phyloP scores from a whole-genome alignment of 2,113 vertebrate genomes.

The Lepisosteus osseus region DNA sequence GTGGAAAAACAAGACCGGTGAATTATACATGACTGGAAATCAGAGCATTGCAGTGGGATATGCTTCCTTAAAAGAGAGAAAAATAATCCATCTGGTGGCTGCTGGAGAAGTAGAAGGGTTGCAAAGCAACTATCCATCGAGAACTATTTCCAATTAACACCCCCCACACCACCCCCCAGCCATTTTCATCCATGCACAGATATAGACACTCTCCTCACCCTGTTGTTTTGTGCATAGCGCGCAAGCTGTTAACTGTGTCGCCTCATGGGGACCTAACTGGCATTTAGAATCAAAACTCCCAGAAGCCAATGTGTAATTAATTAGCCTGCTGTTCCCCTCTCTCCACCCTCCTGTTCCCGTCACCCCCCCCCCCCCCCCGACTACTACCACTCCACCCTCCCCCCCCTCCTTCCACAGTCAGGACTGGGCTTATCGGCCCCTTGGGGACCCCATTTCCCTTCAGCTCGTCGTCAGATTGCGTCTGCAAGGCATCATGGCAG shows the following conservation, averaged over 20 bases:
- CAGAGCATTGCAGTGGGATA: too few relatives aligned
- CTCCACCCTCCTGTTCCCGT: slow-evolving; percentile 35
- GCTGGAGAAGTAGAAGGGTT: neutral
- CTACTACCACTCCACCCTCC: neutral
- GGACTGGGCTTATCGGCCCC: slow-evolving; percentile 64
- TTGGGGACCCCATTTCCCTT: slow-evolving; percentile 51
- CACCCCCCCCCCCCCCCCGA: slow-evolving; percentile 25
- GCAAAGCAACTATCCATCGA: neutral
- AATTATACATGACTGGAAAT: too few relatives aligned
- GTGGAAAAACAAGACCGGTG: too few relatives aligned
- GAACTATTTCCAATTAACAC: slow-evolving; percentile 16
- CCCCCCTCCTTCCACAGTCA: slow-evolving; percentile 36
- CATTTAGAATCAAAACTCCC: slow-evolving; percentile 74
- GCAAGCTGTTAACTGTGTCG: slow-evolving; percentile 49
- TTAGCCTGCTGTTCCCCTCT: slow-evolving; percentile 67
- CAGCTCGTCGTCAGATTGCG: slow-evolving; percentile 47
- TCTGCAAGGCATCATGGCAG: slow-evolving; percentile 27
- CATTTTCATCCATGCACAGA: neutral
- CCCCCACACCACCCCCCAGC: neutral
- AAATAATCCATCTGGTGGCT: neutral
- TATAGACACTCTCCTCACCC: slow-evolving; percentile 9
- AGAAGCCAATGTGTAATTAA: slow-evolving; percentile 79
- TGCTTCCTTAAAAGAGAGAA: too few relatives aligned
- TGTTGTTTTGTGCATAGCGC: slow-evolving; percentile 18
- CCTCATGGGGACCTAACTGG: slow-evolving; percentile 59